Percentiles rank a stretch among this genome's conserved stretches.
Evolutionary conservation across 2,888 invertebrate genomes (phyloP).

Genomic region (Diachrysia chrysitis): DNA sequence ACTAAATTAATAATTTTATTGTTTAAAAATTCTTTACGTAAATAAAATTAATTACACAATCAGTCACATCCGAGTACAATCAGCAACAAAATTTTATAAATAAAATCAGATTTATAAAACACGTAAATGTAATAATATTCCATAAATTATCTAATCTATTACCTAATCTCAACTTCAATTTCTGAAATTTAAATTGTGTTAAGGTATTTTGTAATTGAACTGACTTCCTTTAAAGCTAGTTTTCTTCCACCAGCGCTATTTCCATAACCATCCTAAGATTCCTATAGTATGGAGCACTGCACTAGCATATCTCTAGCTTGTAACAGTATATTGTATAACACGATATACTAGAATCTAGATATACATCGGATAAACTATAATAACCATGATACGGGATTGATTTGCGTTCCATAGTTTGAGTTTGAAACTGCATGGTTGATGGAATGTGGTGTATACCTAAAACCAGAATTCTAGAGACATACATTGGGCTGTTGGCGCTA

Average conservation of each 20-base stretch:
- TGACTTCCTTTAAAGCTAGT: slow-evolving; percentile 8
- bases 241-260: slow-evolving; percentile 14
- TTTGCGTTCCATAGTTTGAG: slow-evolving; percentile 16
- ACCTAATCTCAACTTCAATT: too few relatives aligned
- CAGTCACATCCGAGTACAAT: too few relatives aligned
- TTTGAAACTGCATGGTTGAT: background rate
- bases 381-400: slow-evolving; percentile 16
- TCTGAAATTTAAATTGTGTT: too few relatives aligned
- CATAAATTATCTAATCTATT: too few relatives aligned
- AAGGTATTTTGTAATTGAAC: background rate
- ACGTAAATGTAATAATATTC: too few relatives aligned
- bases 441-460: background rate
- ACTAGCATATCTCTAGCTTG: slow-evolving; percentile 53
- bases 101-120: too few relatives aligned
- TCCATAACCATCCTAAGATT: slow-evolving; percentile 32
- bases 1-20: too few relatives aligned
- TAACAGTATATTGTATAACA: slow-evolving; percentile 41
- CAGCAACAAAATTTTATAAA: too few relatives aligned
- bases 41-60: too few relatives aligned
- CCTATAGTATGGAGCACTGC: slow-evolving; percentile 21
- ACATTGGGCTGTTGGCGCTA: too few relatives aligned
- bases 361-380: slow-evolving; percentile 34
- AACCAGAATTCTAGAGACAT: background rate
- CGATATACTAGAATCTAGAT: slow-evolving; percentile 9
- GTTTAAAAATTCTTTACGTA: too few relatives aligned